Conservation (phyloP, 2,797 vertebrate genomes). For the Aphelocoma californica region DNA sequence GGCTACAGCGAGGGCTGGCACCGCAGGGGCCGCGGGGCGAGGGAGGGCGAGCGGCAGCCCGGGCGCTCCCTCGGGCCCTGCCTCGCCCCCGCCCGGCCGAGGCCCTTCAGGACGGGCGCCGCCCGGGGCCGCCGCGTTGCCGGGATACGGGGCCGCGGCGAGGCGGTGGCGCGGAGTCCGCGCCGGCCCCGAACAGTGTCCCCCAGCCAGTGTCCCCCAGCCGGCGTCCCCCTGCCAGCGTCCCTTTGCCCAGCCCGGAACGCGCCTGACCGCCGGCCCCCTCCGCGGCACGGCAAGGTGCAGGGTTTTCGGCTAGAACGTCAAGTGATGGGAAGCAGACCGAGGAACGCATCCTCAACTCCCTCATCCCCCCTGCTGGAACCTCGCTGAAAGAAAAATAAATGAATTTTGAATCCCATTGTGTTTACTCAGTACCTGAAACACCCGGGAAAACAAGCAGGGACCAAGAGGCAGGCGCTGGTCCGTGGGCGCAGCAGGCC, state of each 20-base stretch:
- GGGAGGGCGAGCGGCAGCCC: neutral
- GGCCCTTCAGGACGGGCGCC: neutral
- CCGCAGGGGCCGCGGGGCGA: rapidly evolving
- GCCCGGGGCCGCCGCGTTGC: neutral
- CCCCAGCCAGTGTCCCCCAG: neutral
- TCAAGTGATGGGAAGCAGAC: neutral
- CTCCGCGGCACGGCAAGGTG: neutral
- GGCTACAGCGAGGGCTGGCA: neutral
- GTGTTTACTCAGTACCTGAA: neutral
- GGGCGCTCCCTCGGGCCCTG: neutral
- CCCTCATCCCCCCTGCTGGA: neutral
- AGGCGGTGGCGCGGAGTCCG: neutral
- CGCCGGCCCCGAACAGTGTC: too few species aligned
- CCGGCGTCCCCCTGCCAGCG: neutral
- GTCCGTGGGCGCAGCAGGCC: neutral
- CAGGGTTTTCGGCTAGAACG: neutral
- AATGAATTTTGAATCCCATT: neutral
- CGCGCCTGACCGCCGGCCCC: neutral
- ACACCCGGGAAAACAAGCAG: neutral
- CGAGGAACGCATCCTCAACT: neutral
- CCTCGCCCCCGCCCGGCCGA: neutral
- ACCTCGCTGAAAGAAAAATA: neutral
- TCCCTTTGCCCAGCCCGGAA: neutral
- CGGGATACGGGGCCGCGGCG: neutral
- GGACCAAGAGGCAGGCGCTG: neutral